Conservation (phyloP, 2,888 invertebrate species). For the Eurytoma californica region DNA sequence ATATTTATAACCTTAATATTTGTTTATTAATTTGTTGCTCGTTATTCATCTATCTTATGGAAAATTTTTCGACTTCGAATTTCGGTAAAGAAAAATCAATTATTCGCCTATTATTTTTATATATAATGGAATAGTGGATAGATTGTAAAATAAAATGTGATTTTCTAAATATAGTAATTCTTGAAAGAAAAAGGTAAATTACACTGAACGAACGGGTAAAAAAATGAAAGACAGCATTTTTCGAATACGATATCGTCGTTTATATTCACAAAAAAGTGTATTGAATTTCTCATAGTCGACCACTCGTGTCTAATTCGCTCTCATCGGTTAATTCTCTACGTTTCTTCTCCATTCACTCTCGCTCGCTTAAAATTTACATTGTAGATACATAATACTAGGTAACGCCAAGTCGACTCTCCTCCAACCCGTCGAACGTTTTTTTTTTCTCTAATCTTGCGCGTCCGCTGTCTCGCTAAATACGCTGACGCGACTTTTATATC, state of each 20-base stretch:
- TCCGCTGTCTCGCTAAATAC: slow-evolving; percentile 2
- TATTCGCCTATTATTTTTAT: too few relatives aligned
- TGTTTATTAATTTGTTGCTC: too few relatives aligned
- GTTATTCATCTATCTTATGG: too few relatives aligned
- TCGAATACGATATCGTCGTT: slow-evolving; percentile 34
- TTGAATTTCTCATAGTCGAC: slow-evolving; percentile 1
- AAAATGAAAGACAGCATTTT: neutral
- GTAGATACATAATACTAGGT: slow-evolving; percentile 44
- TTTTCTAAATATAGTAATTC: neutral
- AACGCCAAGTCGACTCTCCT: slow-evolving; percentile 27
- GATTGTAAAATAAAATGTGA: too few relatives aligned
- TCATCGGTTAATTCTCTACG: neutral
- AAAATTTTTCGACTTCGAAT: too few relatives aligned
- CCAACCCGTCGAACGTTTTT: neutral
- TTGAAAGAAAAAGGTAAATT: neutral
- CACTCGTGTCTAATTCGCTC: neutral
- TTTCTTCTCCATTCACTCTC: neutral
- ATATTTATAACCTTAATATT: too few relatives aligned
- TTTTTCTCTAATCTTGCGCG: slow-evolving; percentile 3
- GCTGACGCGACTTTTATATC: slow-evolving; percentile 19
- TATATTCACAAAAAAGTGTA: slow-evolving; percentile 49
- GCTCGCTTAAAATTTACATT: slow-evolving; percentile 35
- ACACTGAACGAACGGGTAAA: neutral
- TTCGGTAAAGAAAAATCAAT: too few relatives aligned
- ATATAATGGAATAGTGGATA: too few relatives aligned